Percentiles rank a stretch among this genome's conserved stretches.
Conservation (phyloP, 2,888 invertebrate genomes). For the Dicycla oo region DNA sequence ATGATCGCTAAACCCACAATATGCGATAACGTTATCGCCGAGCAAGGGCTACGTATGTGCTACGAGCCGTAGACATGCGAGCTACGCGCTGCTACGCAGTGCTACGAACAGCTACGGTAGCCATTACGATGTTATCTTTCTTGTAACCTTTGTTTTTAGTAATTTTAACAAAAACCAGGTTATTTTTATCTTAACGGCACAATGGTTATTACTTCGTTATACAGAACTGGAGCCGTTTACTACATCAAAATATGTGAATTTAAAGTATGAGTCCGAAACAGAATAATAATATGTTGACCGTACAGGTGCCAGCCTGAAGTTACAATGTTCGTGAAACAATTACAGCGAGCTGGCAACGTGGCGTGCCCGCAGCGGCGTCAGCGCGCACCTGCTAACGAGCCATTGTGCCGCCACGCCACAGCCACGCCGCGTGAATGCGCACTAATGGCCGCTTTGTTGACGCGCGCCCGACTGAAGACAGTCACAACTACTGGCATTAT, state of each 20-base stretch:
- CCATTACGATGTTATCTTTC: slow-evolving; percentile 30
- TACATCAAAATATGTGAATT: background rate
- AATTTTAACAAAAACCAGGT: background rate
- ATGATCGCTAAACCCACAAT: background rate
- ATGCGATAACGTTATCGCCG: slow-evolving; percentile 5
- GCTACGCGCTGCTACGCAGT: slow-evolving; percentile 47
- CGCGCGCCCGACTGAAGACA: slow-evolving; percentile 31
- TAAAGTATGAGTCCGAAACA: background rate
- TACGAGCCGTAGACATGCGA: slow-evolving; percentile 45
- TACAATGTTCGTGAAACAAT: slow-evolving; percentile 24
- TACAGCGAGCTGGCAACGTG: slow-evolving; percentile 5
- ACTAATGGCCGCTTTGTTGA: slow-evolving; percentile 51
- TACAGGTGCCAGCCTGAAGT: background rate
- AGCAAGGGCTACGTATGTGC: slow-evolving; percentile 18
- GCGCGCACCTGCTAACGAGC: slow-evolving; percentile 55
- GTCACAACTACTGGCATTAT: slow-evolving; percentile 42
- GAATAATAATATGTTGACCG: background rate
- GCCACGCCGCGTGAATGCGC: slow-evolving; percentile 14
- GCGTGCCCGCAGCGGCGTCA: slow-evolving; percentile 32
- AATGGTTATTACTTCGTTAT: slow-evolving; percentile 12
- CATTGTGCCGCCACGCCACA: slow-evolving; percentile 39
- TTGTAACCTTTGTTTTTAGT: slow-evolving; percentile 12
- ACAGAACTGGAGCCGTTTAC: background rate
- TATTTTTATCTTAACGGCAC: background rate
- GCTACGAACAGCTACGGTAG: slow-evolving; percentile 20